Conservation (phyloP, 2,888 invertebrate species). For the Ormyrus labotus region DNA sequence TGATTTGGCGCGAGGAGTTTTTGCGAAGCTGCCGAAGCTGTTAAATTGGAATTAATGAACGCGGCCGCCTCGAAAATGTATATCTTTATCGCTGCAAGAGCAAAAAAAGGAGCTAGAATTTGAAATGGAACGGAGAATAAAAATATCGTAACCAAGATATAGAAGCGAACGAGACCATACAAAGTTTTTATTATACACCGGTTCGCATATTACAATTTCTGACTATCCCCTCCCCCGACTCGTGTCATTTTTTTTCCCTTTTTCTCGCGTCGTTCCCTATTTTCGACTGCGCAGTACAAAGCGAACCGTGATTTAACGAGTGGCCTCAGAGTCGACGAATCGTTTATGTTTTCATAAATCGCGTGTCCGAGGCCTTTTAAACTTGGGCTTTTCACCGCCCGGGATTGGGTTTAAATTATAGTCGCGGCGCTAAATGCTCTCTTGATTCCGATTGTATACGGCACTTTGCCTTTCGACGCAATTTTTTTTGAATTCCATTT, state of each 20-base stretch:
- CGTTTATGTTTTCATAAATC: conserved; percentile 46
- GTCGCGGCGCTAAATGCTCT: background rate
- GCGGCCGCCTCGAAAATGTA: background rate
- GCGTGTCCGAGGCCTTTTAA: background rate
- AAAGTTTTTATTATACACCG: background rate
- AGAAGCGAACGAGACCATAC: conserved; percentile 17
- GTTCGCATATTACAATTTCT: conserved; percentile 5
- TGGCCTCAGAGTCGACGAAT: conserved; percentile 11
- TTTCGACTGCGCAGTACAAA: background rate
- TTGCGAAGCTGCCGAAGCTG: too few species aligned
- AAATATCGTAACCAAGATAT: too few species aligned
- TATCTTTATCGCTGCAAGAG: too few species aligned
- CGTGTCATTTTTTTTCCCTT: too few species aligned
- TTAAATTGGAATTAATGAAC: background rate
- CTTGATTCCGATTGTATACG: background rate
- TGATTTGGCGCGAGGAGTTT: too few species aligned
- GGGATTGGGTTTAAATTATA: conserved; percentile 18
- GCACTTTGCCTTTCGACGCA: background rate
- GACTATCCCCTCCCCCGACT: background rate
- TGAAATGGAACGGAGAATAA: too few species aligned
- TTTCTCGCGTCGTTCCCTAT: background rate
- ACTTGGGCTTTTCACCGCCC: conserved; percentile 32
- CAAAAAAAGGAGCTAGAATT: too few species aligned
- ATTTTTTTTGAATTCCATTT: conserved; percentile 2
- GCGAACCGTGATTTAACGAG: conserved; percentile 33